Evolutionary conservation across 53 echinoderm and acorn worm genomes (phyloP), one percentile per base, ranked within the genome.

Genomic region (Stichopus horrens): DNA sequence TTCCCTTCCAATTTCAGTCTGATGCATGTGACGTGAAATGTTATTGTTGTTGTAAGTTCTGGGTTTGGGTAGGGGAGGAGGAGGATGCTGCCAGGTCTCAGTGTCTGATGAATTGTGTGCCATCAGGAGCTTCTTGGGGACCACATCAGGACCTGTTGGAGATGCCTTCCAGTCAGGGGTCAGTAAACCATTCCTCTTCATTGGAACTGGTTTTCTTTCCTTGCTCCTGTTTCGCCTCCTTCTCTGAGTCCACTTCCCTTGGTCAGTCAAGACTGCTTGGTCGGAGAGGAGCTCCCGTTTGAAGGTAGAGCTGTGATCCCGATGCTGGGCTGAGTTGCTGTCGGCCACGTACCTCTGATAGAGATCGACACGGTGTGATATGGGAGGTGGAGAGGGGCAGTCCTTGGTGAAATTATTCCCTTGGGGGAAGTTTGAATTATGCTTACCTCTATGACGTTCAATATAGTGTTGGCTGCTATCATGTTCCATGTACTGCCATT

Each of bases 1-100:
- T 9, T 76, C 76, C 9, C 20, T 13, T 76, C 23, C 9, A 9
- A 20, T 8, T 10, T 58, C 23, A 5, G 54, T 16, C 9, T 73
- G 68, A 18, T 73, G 18, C 66, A 7, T 18, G 18, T 53, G 54
- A 37, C 51, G 14, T 18, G 78, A 7, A 20, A 76, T 71, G 68
- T 77, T 86, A 74, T 89, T 86, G 79, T 78, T 86, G 86, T 89
- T 86, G 58, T 57, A 74, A 7, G 53, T 14, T n/a, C 76, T 55
- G 0, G 21, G 74, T 78, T 73, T 86, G 21, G 89, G 79, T 8
- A 82, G 87, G 58, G 89, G 80, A 67, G 86, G 88, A 19, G 85
- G 86, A n/a, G 86, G 86, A 18, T 54, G 16, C 22, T 86, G 73
- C 73, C 83, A 83, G 9, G 54, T 73, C 13, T 86, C 86, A 4